Base-by-base conservation (phyloP, 2,113 vertebrate species). In the Petaurus breviceps region DNA sequence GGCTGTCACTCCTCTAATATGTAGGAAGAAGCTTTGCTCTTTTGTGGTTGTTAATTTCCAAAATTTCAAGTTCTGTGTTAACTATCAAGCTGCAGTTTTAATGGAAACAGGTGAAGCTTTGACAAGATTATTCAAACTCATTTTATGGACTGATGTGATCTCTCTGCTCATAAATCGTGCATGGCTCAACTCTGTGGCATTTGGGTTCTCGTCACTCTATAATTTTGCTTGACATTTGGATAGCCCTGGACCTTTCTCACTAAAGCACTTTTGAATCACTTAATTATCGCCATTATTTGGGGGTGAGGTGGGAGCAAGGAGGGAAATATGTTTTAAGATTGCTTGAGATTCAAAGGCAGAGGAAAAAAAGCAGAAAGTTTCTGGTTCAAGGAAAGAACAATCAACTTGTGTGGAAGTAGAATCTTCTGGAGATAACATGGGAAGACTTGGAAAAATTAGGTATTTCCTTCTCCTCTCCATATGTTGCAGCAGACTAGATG, bases 211-310 rank as follows among this genome's bases (percentile, higher is more conserved):
- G 84, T 96, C 61, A 91, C 94, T 94, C 97, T 97, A 96, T 96
- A 98, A 96, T 96, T 97, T 95, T 96, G 96, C 97, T 92, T 97
- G 96, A 96, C 97, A 97, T 98, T 98, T 97, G 95, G 95, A 97
- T 97, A 96, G 96, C 97, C 94, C 89, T 96, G 6, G 93, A 94
- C 95, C 68, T 97, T 97, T 89, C 91, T 89, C 8, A 23, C 52
- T 96, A 51, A 92, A 91, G 61, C 92, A 95, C 97, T 97, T 97
- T 96, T 95, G 95, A 98, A 96, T 92, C 97, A 92, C 92, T 95
- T 97, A 97, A 98, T 97, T 97, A 97, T 61, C 96, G 97, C 51
- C 94, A 97, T 97, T 97, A 97, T 94, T 93, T 97, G 93, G 95
- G 97, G 43, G 51, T 61, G 94, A 51, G 92, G 14, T n/a, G 95